phyloP scores from a whole-genome alignment of 1,140 invertebrate species.

The Drosophila baimaii region DNA sequence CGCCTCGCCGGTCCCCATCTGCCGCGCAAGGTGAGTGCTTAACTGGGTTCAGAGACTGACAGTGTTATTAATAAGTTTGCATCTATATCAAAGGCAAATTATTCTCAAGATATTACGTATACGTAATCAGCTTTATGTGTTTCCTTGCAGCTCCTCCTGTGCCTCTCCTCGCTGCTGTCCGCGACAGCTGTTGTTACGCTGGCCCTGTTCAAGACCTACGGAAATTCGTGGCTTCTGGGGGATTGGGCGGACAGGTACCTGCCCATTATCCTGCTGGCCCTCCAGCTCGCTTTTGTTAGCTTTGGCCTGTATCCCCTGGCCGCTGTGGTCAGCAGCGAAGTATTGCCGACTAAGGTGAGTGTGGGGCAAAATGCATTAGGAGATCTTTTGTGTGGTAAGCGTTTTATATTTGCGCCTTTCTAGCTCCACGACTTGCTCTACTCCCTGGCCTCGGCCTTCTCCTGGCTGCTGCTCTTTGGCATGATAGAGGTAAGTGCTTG shows the following conservation, averaged over 20 bases:
- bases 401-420: too few species aligned
- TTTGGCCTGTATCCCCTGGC: slow-evolving; percentile 69
- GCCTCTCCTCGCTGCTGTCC: slow-evolving; percentile 63
- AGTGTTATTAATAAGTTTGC: too few species aligned
- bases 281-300: slow-evolving; percentile 65
- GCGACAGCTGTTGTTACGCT: slow-evolving; percentile 50
- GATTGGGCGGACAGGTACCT: slow-evolving; percentile 41
- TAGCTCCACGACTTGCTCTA: slow-evolving; percentile 68
- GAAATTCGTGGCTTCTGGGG: slow-evolving; percentile 28
- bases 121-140: not conserved
- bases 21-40: slow-evolving; percentile 57
- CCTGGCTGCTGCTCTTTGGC: slow-evolving; percentile 70
- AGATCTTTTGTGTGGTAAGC: too few species aligned
- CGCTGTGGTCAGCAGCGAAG: slow-evolving; percentile 67
- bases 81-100: too few species aligned
- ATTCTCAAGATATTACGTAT: not conserved
- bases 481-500: slow-evolving; percentile 65
- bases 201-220: slow-evolving; percentile 62
- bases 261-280: slow-evolving; percentile 61
- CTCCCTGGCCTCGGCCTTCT: slow-evolving; percentile 57
- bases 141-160: slow-evolving; percentile 49
- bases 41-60: not conserved
- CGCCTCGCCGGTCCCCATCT: slow-evolving; percentile 52
- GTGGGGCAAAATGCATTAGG: not conserved
- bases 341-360: slow-evolving; percentile 73